Evolutionary conservation across 2,888 invertebrate genomes (phyloP), one percentile per base, ranked within the genome.

Genomic region (Ochlodes sylvanus): DNA sequence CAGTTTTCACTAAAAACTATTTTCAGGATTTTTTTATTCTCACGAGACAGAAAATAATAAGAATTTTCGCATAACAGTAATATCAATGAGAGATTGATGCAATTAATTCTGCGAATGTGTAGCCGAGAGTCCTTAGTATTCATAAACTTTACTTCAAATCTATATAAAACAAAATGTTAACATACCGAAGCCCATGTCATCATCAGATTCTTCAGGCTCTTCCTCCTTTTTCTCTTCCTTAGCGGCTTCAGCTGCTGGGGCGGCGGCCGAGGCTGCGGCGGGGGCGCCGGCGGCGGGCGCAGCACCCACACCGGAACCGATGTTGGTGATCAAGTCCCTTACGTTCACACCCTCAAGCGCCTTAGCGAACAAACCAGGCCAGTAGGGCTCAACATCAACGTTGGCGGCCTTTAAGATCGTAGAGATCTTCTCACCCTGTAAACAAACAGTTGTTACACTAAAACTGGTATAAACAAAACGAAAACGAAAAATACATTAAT

Each of bases 341-440:
- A 99, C 96, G 87, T 98, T 98, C 74, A 99, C 94, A 73, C 98
- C 98, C 89, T 99, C 99, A 76, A 99, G 94, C 47, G 99, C 98
- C 92, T 99, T 99, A 75, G 99, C 98, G 90, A 99, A 99, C 69
- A 99, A 95, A 80, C 98, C 98, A 54, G 99, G 99, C 99, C 99
- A 99, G 94, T 99, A 99, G 19, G 99, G 99, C 90, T 99, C 99
- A 50, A 99, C 97, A 74, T 98, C 97, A 70, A 99, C 99, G 86
- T 95, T 96, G 76, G 99, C 99, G 57, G 99, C 99, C 92, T 99
- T 99, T 85, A 99, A 93, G 87, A 99, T 97, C 75, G 99, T 98
- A 77, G 96, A 96, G 90, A 99, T 98, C 93, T 99, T 99, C 85
- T 99, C 99, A 83, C 98, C 98, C 98, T 98, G 78, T 41, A 77